phyloP scores from a whole-genome alignment of 2,113 vertebrate genomes.

The Enhydra lutris region DNA sequence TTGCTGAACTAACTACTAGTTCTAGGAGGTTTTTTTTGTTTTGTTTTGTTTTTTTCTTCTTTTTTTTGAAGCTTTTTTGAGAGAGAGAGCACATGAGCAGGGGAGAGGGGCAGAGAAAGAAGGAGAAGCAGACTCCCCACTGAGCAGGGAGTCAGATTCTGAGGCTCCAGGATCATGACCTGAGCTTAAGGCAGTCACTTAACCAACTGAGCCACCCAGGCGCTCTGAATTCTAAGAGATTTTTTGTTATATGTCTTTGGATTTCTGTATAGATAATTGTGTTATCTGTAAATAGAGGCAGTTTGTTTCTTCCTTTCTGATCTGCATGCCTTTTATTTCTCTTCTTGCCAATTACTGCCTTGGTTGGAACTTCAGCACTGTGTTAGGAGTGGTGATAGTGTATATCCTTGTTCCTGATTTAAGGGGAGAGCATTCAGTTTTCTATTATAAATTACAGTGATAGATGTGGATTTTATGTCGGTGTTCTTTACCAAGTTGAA shows the following conservation, averaged over 20 bases:
- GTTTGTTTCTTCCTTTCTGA: conserved; percentile 15
- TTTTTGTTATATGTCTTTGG: neutral
- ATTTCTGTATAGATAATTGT: neutral
- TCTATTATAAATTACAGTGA: neutral
- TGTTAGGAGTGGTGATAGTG: neutral
- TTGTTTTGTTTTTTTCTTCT: too few species aligned
- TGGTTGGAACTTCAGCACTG: neutral
- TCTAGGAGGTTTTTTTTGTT: too few species aligned
- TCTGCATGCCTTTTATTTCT: neutral
- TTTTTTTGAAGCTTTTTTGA: too few species aligned
- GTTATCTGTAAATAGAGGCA: neutral
- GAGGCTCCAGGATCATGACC: too few species aligned
- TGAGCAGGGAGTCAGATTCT: too few species aligned
- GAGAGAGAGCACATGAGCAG: too few species aligned
- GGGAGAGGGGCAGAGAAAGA: too few species aligned
- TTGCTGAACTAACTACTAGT: neutral
- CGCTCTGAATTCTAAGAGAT: too few species aligned
- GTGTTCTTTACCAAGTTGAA: neutral
- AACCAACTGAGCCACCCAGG: too few species aligned
- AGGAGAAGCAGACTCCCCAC: too few species aligned
- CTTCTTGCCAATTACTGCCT: neutral
- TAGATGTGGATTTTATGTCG: neutral
- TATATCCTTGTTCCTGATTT: neutral
- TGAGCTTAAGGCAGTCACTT: too few species aligned
- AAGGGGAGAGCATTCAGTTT: neutral